Evolutionary conservation across 1,140 invertebrate species (phyloP).

Genomic region (Platyura marginata): DNA sequence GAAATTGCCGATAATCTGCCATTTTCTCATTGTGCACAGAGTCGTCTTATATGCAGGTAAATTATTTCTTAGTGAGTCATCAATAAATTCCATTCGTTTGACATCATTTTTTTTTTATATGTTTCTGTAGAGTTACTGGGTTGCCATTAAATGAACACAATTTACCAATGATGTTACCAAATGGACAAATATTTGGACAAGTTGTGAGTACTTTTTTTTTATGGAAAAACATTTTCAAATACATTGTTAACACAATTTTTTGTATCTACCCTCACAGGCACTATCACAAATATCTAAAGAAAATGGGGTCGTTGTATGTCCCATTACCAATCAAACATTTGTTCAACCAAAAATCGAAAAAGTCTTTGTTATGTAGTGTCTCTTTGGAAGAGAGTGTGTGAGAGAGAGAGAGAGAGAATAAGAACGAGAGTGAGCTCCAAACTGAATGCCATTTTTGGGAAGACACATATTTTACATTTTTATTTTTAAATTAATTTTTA

Average conservation of each 20-base stretch:
- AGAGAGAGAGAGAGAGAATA: no score
- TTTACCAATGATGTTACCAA: constrained; percentile 94
- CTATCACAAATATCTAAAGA: constrained; percentile 73
- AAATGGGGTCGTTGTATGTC: constrained; percentile 79
- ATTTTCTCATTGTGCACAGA: constrained; percentile 91
- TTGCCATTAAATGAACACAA: constrained; percentile 94
- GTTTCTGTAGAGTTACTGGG: constrained; percentile 67
- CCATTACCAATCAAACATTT: constrained; percentile 79
- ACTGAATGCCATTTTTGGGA: no score
- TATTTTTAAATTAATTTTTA: no score
- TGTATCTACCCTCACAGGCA: constrained; percentile 36
- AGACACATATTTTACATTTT: no score
- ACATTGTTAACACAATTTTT: neutral
- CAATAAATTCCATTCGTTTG: neutral
- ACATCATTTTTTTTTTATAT: no score
- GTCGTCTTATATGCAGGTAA: constrained; percentile 51
- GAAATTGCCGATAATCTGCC: constrained; percentile 71
- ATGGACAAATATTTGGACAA: constrained; percentile 95
- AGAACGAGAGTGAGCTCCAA: no score
- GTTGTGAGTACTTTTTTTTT: constrained; percentile 37
- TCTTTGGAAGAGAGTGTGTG: no score
- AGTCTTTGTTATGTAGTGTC: constrained; percentile 80
- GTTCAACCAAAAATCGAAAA: constrained; percentile 81
- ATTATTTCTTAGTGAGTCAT: neutral
- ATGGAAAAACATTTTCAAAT: neutral